Evolutionary conservation across 2,797 vertebrate species (phyloP).

Genomic region (Fringilla coelebs): DNA sequence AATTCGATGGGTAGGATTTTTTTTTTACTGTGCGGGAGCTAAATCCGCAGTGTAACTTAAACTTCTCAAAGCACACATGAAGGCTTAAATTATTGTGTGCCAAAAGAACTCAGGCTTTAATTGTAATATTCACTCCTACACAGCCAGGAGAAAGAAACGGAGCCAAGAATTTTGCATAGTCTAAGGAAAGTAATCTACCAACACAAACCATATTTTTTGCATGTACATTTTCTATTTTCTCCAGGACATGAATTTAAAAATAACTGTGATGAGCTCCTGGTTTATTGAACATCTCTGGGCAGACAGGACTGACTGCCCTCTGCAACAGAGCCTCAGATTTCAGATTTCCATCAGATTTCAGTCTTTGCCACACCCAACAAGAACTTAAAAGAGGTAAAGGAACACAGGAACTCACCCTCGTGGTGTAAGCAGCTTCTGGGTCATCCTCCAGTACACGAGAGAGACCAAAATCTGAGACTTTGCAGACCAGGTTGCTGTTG

Average conservation of each 20-base stretch:
- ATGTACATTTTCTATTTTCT: neutral
- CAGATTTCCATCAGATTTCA: neutral
- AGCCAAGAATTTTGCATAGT: neutral
- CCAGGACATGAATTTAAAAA: neutral
- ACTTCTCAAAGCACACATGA: neutral
- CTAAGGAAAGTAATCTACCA: neutral
- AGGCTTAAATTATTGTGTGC: neutral
- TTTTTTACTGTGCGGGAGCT: neutral
- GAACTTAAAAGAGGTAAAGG: neutral
- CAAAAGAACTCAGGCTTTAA: neutral
- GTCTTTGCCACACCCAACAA: neutral
- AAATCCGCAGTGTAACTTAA: neutral
- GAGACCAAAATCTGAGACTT: conserved; percentile 83
- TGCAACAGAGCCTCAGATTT: neutral
- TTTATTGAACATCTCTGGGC: neutral
- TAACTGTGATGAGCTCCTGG: neutral
- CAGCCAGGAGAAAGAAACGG: neutral
- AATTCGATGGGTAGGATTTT: neutral
- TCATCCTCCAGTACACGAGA: conserved; percentile 83
- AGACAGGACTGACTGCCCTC: neutral
- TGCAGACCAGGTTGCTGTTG: conserved; percentile 82
- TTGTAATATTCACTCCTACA: neutral
- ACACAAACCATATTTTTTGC: neutral
- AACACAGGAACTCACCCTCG: conserved; percentile 72
- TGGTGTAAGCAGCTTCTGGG: conserved; percentile 83